Evolutionary conservation across 1,140 invertebrate genomes (phyloP).

Genomic region (Heliconius hewitsoni): DNA sequence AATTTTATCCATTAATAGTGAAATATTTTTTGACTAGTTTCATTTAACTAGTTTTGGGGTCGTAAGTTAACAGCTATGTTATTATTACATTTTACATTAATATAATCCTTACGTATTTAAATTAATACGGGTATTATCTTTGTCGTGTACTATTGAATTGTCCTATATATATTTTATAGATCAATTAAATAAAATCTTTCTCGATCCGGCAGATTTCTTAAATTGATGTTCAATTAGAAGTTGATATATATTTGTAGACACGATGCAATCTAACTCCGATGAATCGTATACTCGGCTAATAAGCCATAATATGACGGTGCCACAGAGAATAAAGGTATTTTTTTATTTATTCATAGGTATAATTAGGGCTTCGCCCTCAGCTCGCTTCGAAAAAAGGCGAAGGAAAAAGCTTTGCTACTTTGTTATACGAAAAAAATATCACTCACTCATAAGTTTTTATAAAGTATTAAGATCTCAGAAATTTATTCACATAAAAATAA

Average conservation of each 20-base stretch:
- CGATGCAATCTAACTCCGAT: constrained; percentile 72
- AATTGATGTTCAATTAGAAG: constrained; percentile 19
- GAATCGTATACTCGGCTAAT: constrained; percentile 75
- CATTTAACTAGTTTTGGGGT: neutral
- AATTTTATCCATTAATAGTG: neutral
- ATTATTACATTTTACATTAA: neutral
- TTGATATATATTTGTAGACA: constrained; percentile 21
- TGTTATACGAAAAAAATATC: neutral
- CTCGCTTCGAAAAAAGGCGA: neutral
- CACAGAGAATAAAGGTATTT: constrained; percentile 75
- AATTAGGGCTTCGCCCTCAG: neutral
- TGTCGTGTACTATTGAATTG: neutral
- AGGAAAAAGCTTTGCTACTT: neutral
- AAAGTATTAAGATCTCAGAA: neutral
- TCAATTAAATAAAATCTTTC: neutral
- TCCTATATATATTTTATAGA: neutral
- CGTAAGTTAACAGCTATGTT: neutral
- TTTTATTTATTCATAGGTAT: neutral
- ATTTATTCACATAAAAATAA: neutral
- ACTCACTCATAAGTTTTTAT: neutral
- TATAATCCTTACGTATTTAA: neutral
- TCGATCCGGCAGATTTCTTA: neutral
- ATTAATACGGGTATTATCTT: neutral
- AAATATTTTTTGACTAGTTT: neutral
- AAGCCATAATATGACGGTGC: constrained; percentile 78